Base-by-base conservation (phyloP, 2,888 invertebrate genomes). In the Neria commutata region DNA sequence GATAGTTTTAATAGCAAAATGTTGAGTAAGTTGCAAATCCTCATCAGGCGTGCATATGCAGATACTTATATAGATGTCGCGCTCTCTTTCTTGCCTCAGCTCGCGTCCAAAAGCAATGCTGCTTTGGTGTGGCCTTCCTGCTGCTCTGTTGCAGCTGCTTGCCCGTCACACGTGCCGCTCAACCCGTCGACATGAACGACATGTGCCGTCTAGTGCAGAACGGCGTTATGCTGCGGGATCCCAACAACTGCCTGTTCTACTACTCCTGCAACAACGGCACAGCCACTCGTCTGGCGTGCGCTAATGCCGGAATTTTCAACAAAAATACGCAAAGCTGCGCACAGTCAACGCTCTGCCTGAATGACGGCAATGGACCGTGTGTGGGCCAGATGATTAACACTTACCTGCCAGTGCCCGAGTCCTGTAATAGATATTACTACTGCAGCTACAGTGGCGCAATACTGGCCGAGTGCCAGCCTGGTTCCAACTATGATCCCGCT, bases 341-440 rank as follows among this genome's bases (percentile, higher is more conserved):
- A 1, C 29, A n/a, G n/a, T n/a, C n/a, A 34, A 10, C 33, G 46
- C n/a, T 37, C 56, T 8, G 52, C 58, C 4, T 58, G 54, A 3
- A 33, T 58, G 10, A 74, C 75, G 56, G 19, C 14, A 4, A 24
- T 25, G 2, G 3, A 14, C 71, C 74, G n/a, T 74, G 74, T 14
- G 24, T 5, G 1, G 54, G 56, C 14, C 56, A 58, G 16, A 3
- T 29, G 1, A 45, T 68, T 45, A 71, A 71, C 40, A 46, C 51
- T 21, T 74, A 62, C 11, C 63, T 64, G 4, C 25, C 67, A 0
- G 66, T 68, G 3, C 47, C 61, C 1, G 55, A 60, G 6, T 66
- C 74, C 26, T 73, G 72, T 48, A 54, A 56, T 5, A 67, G 63
- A 16, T 74, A 58, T 45, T 74, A 61, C 25, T 74, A 71, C 40